Evolutionary conservation across 2,797 vertebrate genomes (phyloP).

Genomic region (Malacoctenus gilli): DNA sequence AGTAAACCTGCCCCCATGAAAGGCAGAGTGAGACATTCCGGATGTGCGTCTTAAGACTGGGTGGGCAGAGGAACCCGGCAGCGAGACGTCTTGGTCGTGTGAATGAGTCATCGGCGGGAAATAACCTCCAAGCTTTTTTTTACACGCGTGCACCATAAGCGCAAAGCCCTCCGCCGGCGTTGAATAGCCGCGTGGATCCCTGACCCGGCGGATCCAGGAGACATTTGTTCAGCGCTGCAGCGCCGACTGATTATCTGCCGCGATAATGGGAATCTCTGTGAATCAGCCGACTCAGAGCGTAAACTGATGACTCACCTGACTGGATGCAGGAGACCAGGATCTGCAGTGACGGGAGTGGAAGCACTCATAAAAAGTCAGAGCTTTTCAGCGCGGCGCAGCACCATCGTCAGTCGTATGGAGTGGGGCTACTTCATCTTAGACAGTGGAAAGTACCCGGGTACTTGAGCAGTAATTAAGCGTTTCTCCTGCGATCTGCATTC

Average conservation of each 20-base stretch:
- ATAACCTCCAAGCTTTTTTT: background rate
- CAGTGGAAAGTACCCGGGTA: no score
- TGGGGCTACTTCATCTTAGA: no score
- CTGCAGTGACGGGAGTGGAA: background rate
- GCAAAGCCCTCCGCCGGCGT: no score
- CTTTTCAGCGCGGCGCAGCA: no score
- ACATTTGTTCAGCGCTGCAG: background rate
- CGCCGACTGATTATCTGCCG: background rate
- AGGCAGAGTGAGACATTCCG: no score
- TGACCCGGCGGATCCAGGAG: background rate
- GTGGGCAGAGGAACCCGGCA: no score
- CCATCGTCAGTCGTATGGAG: no score
- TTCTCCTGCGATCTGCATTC: no score
- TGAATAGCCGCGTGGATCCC: background rate
- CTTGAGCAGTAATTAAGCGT: no score
- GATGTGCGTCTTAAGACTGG: no score
- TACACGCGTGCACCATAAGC: background rate
- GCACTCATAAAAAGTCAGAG: no score
- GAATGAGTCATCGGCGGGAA: background rate
- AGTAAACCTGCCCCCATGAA: no score
- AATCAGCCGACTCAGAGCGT: background rate
- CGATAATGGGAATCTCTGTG: background rate
- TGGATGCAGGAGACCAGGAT: background rate
- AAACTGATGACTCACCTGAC: slow-evolving; percentile 3
- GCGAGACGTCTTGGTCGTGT: background rate